Evolutionary conservation across 2,797 vertebrate genomes (phyloP), one percentile per base, ranked within the genome.

Genomic region (Allenopithecus nigroviridis): DNA sequence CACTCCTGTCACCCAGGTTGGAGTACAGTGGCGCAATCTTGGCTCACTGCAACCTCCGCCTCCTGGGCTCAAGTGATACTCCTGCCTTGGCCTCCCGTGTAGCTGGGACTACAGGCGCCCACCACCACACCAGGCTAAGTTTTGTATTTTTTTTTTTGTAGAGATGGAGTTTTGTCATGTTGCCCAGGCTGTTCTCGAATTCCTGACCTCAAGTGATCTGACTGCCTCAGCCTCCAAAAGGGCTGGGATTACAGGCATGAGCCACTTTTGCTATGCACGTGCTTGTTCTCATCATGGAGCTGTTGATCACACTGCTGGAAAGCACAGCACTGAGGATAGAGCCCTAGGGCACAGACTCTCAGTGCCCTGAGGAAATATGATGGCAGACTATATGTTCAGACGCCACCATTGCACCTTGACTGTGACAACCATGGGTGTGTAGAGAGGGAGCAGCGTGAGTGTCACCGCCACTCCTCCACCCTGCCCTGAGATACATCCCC

Each of bases 371-470:
- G 86, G 68, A 84, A 22, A 46, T n/a, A 41, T 0, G 5, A 24
- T 16, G 1, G 14, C 30, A 26, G 78, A 55, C 0, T 5, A 8
- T 30, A 8, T 28, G 17, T 48, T 85, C 78, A 22, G 19, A 48
- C 5, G 36, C 19, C 8, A 41, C 41, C 1, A 4, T 1, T 22
- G n/a, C 8, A 2, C 1, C 5, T 0, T 3, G 59, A 28, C 79
- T 11, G 70, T 5, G 61, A 53, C 55, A 30, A 24, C 33, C 1
- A 2, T 1, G 17, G 14, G 75, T 39, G 28, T 30, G 50, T 3
- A 21, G 70, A 48, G 4, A 5, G 0, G 26, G 8, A n/a, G 11
- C 5, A 5, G 57, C 0, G 0, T 5, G 26, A 12, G 33, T 36
- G 39, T 24, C 48, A 21, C 33, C 4, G 2, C 8, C 8, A 8